These are phyloP conservation scores for Puffinus mauretanicus DNA, from an alignment of 2,113 vertebrate genomes.

Conservation along the genomic window DNA sequence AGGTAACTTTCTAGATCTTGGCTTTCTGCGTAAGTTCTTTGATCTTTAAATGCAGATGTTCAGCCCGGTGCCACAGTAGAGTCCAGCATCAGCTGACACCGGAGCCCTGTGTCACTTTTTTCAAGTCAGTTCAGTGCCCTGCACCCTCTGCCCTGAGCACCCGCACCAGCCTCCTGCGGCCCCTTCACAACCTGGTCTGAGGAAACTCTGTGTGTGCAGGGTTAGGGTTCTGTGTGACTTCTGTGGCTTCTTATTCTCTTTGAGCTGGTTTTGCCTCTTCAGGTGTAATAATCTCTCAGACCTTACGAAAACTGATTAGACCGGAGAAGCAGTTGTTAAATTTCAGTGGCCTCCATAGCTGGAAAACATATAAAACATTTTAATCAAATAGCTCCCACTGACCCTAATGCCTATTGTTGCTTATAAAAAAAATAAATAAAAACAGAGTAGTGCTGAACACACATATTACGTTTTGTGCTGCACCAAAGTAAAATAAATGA, in stretches of 20 bases:
- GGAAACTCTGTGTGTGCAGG: rapidly evolving
- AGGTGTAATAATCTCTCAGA: background rate
- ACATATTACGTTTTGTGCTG: background rate
- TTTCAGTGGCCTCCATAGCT: background rate
- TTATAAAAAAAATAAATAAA: background rate
- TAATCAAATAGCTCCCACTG: background rate
- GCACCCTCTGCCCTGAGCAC: background rate
- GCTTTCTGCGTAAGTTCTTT: constrained; percentile 52
- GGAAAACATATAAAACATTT: background rate
- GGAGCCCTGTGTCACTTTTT: background rate
- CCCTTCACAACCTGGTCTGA: background rate
- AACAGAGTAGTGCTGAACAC: background rate
- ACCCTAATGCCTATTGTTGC: background rate
- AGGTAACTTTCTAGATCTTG: constrained; percentile 23
- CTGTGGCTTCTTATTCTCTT: background rate
- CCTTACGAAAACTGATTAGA: background rate
- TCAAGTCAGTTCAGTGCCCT: background rate
- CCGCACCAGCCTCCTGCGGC: rapidly evolving
- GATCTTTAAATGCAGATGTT: constrained; percentile 61
- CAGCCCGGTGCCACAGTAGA: background rate
- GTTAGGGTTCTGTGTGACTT: rapidly evolving
- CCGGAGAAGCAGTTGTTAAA: background rate
- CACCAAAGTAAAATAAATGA: background rate
- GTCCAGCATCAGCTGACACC: background rate
- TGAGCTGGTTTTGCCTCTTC: background rate